A percentile compares a stretch with the other conserved stretches of the same genome.
Evolutionary conservation across 2,113 vertebrate genomes (phyloP).

Genomic region (Colaptes auratus): DNA sequence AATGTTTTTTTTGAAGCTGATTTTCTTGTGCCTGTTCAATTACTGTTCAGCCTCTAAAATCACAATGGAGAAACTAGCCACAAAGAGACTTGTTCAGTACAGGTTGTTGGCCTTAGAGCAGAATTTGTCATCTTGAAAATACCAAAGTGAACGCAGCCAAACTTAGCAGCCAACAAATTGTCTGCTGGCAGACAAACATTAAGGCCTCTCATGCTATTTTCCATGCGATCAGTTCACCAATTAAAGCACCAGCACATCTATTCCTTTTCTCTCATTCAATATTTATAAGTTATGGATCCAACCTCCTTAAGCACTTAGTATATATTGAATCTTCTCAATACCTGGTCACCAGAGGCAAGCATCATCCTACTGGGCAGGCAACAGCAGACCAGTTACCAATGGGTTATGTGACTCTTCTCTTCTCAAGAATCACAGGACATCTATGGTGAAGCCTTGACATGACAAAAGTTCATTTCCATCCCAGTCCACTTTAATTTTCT

Average conservation of each 20-base stretch:
- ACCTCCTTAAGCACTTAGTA: background rate
- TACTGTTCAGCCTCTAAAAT: background rate
- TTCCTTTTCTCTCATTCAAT: background rate
- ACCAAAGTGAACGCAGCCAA: background rate
- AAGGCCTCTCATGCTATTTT: background rate
- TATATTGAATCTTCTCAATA: background rate
- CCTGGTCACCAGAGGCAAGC: background rate
- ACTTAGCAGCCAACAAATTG: background rate
- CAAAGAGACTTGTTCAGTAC: background rate
- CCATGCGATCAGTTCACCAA: background rate
- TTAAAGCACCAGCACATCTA: background rate
- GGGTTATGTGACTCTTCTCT: background rate
- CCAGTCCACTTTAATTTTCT: background rate
- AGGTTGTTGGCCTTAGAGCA: background rate
- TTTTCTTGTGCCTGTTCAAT: background rate
- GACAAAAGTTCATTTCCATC: background rate
- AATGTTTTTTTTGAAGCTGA: background rate
- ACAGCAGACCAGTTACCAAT: background rate
- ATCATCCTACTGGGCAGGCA: background rate
- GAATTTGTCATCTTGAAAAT: slow-evolving; percentile 1
- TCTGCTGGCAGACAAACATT: background rate
- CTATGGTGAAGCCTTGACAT: background rate
- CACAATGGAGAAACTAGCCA: background rate
- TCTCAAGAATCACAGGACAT: background rate
- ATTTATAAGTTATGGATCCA: background rate